Evolutionary conservation across 92 coral and sea anemone genomes (phyloP).

Genomic region (Metridium senile): DNA sequence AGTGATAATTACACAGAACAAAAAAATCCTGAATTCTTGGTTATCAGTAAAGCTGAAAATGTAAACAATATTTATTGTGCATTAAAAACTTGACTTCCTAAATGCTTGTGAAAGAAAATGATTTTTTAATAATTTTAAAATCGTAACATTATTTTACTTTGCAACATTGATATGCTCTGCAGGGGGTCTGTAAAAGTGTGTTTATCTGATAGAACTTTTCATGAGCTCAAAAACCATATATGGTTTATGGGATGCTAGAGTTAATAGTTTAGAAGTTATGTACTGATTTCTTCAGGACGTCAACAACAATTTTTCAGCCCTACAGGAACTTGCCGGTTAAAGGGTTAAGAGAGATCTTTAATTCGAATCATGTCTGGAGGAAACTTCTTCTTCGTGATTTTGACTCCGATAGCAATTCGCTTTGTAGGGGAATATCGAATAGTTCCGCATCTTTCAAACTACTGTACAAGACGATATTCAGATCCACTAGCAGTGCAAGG

Average conservation of each 20-base stretch:
- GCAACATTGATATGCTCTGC: not conserved
- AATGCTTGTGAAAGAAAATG: not conserved
- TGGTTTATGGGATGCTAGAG: constrained; percentile 27
- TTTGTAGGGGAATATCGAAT: too few species aligned
- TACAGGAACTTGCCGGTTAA: constrained; percentile 36
- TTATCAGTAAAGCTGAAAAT: not conserved
- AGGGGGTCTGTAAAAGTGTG: not conserved
- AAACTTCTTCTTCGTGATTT: too few species aligned
- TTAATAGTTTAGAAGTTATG: constrained; percentile 11
- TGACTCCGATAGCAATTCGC: too few species aligned
- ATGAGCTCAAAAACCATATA: constrained; percentile 14
- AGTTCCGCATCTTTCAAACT: too few species aligned
- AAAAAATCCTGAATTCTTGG: not conserved
- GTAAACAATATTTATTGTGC: not conserved
- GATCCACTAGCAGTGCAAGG: too few species aligned
- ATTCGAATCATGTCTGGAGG: too few species aligned
- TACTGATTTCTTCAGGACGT: constrained; percentile 12
- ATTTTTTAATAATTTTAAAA: too few species aligned
- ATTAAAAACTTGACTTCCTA: not conserved
- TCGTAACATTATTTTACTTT: not conserved
- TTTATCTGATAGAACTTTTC: not conserved
- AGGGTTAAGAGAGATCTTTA: too few species aligned
- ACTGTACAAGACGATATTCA: too few species aligned
- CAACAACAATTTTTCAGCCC: constrained; percentile 10
- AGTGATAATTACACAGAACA: not conserved